Evolutionary conservation across 92 coral and sea anemone genomes (phyloP), one percentile per base, ranked within the genome.

Genomic region (Pocillopora meandrina): DNA sequence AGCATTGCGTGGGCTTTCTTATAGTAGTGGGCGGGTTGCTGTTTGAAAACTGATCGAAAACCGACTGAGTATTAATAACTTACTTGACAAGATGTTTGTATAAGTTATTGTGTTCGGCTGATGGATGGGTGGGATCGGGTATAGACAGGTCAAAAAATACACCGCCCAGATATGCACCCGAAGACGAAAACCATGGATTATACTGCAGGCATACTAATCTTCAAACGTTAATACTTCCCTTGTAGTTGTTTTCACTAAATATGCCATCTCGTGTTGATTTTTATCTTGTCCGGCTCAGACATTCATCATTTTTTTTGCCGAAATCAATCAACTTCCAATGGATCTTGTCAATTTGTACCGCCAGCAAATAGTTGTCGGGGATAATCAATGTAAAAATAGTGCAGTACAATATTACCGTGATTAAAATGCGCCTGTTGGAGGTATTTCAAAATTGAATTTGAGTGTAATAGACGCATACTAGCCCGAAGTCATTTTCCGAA

Each of bases 41-140:
- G 65, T 73, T 73, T 82, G 85, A 81, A 71, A 82, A 61, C 72
- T 82, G 79, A 82, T 36, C 86, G 64, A 74, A 42, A 63, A 52
- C 86, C 86, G 56, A 83, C 79, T 19, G 79, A 72, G 86, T 60
- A 61, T 72, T 82, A 73, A 82, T 72, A 72, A 61, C 74, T 61
- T 31, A 26, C 72, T 74, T 73, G 80, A 74, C 86, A 83, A 83
- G 80, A 74, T 83, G 80, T 83, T 74, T 83, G 80, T 76, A 73
- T 83, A 62, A 62, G 86, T 83, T 73, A 62, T 74, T 73, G 80
- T 73, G 80, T 74, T 63, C 55, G 18, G 12, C 16, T 75, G 80
- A 83, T 73, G 73, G 86, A 63, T 83, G 86, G 80, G 55, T 10
- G 78, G 78, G 56, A 16, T 70, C 11, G 10, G 52, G 0, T 20